phyloP scores from a whole-genome alignment of 2,888 invertebrate species.

The Tetragnatha montana region DNA sequence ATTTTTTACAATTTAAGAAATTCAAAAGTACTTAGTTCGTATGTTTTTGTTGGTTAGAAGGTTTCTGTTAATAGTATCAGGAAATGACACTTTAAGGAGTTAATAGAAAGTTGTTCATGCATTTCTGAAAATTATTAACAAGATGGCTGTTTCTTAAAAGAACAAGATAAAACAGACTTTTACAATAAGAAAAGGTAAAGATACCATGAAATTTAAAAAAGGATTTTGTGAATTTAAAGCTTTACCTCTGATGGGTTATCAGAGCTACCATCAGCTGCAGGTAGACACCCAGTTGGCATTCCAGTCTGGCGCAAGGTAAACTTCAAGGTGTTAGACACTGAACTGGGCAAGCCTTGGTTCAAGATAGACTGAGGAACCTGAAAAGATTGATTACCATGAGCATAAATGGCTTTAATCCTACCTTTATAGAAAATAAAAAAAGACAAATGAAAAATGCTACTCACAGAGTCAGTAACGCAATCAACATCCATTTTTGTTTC shows the following conservation, averaged over 20 bases:
- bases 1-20: too few relatives aligned
- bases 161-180: too few relatives aligned
- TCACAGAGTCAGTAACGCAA: background rate
- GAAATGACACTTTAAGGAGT: too few relatives aligned
- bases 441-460: background rate
- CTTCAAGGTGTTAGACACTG: conserved; percentile 73
- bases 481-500: background rate
- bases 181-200: too few relatives aligned
- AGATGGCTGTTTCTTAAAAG: too few relatives aligned
- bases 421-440: background rate
- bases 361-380: conserved; percentile 65
- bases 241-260: conserved; percentile 60
- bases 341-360: conserved; percentile 68
- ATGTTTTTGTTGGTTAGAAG: too few relatives aligned
- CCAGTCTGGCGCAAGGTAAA: conserved; percentile 72
- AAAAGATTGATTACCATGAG: background rate
- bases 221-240: background rate
- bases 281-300: conserved; percentile 69
- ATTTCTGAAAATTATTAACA: too few relatives aligned
- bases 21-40: too few relatives aligned
- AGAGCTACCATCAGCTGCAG: conserved; percentile 43
- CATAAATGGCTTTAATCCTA: background rate
- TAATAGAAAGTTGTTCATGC: too few relatives aligned
- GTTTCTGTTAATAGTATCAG: too few relatives aligned
- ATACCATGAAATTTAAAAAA: too few relatives aligned